Evolutionary conservation across 2,888 invertebrate genomes (phyloP).

Genomic region (Odontothrips loti): DNA sequence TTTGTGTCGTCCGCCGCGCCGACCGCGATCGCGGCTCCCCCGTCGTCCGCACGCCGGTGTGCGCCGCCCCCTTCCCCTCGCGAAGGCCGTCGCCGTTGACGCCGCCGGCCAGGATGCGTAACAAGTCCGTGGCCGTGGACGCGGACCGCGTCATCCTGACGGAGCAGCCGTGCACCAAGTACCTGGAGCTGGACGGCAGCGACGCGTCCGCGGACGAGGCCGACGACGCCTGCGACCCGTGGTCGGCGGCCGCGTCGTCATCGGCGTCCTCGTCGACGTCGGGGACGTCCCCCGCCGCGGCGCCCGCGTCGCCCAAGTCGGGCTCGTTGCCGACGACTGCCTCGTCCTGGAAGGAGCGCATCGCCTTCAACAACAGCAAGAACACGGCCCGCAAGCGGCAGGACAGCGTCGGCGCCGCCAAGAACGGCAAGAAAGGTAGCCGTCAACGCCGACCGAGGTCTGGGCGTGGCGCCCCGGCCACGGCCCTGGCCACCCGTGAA

Average conservation of each 20-base stretch:
- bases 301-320: neutral
- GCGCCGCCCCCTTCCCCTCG: too few species aligned
- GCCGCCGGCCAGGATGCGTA: neutral
- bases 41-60: neutral
- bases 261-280: neutral
- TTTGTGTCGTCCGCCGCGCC: neutral
- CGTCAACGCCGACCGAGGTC: too few species aligned
- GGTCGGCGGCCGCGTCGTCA: neutral
- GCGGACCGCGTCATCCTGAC: conserved; percentile 15
- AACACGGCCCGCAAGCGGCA: neutral
- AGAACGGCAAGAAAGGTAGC: neutral
- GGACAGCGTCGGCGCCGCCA: neutral
- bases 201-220: neutral
- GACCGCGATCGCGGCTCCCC: neutral
- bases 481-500: too few species aligned
- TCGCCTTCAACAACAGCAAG: conserved; percentile 1
- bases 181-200: conserved; percentile 9
- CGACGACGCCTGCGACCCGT: neutral
- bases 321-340: neutral
- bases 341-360: conserved; percentile 4
- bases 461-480: too few species aligned
- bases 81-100: neutral
- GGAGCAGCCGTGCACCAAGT: neutral
- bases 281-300: neutral
- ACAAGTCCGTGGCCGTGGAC: neutral